A percentile compares a stretch with the other conserved stretches of the same genome.
These are phyloP conservation scores for Furcifer pardalis DNA, from an alignment of 2,797 vertebrate species.

Conservation along the genomic window DNA sequence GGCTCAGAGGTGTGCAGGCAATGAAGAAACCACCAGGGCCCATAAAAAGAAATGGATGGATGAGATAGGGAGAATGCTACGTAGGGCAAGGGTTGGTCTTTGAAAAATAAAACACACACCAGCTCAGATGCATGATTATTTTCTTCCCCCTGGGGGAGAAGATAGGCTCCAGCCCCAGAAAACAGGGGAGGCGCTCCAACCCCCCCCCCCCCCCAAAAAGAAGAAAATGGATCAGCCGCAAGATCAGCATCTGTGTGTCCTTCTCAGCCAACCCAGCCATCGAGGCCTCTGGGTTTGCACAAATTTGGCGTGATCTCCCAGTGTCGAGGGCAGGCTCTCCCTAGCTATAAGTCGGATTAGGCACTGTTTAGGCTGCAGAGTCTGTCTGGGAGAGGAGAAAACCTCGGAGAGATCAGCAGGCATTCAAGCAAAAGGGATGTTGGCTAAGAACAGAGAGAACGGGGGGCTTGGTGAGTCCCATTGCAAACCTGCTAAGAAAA, in stretches of 20 bases:
- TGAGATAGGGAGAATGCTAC: too few relatives aligned
- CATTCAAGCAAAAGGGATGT: neutral
- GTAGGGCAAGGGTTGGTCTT: neutral
- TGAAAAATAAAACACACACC: too few relatives aligned
- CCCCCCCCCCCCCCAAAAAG: neutral
- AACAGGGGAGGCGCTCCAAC: fast-evolving
- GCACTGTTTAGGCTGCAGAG: constrained; percentile 14
- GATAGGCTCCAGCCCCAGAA: too few relatives aligned
- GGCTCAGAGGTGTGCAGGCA: neutral
- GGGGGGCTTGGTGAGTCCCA: too few relatives aligned
- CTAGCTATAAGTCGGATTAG: neutral
- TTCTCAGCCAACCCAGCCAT: too few relatives aligned
- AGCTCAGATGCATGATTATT: too few relatives aligned
- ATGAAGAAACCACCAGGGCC: neutral
- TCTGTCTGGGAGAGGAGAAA: too few relatives aligned
- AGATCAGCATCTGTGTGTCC: neutral
- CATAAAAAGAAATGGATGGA: neutral
- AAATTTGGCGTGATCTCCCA: constrained; percentile 21
- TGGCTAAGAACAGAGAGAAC: neutral
- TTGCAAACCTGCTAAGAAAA: too few relatives aligned
- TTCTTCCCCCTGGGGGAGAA: neutral
- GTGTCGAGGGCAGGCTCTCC: neutral
- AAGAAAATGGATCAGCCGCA: too few relatives aligned
- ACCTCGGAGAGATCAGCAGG: neutral
- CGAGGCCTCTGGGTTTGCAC: neutral